phyloP scores from a whole-genome alignment of 2,113 vertebrate species.

The Nematolebias whitei region DNA sequence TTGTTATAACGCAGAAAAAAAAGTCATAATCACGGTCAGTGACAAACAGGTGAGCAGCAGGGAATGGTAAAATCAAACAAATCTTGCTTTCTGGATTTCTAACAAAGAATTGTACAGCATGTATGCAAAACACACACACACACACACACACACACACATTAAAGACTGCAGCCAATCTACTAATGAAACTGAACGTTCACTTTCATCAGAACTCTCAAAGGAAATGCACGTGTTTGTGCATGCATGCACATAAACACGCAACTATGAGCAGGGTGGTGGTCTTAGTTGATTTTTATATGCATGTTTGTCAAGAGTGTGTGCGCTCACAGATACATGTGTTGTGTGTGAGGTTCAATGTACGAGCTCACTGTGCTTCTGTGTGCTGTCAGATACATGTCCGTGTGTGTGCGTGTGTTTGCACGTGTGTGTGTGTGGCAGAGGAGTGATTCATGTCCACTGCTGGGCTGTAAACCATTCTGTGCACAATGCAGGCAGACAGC shows the following conservation, averaged over 20 bases:
- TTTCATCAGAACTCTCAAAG: constrained; percentile 90
- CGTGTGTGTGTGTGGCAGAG: constrained; percentile 79
- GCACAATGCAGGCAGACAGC: constrained; percentile 97
- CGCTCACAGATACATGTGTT: constrained; percentile 29
- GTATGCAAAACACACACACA: constrained; percentile 27
- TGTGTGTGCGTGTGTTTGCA: constrained; percentile 87
- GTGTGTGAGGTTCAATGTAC: constrained; percentile 31
- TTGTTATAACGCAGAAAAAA: constrained; percentile 9
- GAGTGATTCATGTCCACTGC: constrained; percentile 99
- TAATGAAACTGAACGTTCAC: constrained; percentile 84
- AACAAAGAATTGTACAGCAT: constrained; percentile 14
- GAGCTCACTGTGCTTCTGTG: constrained; percentile 84
- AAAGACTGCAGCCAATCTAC: constrained; percentile 89
- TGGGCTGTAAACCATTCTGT: constrained; percentile 97
- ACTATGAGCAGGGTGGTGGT: constrained; percentile 65
- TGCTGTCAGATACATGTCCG: constrained; percentile 80
- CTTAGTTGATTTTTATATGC: constrained; percentile 64
- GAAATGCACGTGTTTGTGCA: constrained; percentile 83
- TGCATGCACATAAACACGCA: constrained; percentile 38
- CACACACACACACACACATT: constrained; percentile 24
- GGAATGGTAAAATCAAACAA: constrained; percentile 23
- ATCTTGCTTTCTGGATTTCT: constrained; percentile 5
- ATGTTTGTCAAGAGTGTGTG: constrained; percentile 33
- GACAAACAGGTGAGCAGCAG: constrained; percentile 26
- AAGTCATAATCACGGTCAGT: constrained; percentile 11